phyloP scores from a whole-genome alignment of 2,888 invertebrate genomes.

The Diarsia dahlii region DNA sequence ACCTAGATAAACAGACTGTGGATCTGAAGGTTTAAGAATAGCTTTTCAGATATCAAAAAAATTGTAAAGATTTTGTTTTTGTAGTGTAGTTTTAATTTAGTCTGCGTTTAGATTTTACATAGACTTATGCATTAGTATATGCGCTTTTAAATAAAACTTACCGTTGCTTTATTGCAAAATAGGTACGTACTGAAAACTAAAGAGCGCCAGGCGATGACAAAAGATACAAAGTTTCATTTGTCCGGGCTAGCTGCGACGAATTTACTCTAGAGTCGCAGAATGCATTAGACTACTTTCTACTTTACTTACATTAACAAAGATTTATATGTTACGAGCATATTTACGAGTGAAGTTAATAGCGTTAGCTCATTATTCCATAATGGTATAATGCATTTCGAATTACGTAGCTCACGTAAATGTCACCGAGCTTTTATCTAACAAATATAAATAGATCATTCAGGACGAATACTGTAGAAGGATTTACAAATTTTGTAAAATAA shows the following conservation, averaged over 20 bases:
- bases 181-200: background rate
- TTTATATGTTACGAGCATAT: constrained; percentile 4
- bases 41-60: background rate
- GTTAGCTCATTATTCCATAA: background rate
- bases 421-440: background rate
- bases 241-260: constrained; percentile 33
- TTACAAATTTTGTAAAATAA: too few relatives aligned
- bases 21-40: too few relatives aligned
- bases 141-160: background rate
- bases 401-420: background rate
- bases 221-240: constrained; percentile 1
- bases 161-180: background rate
- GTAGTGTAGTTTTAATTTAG: background rate
- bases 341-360: constrained; percentile 1
- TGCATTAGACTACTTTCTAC: constrained; percentile 22
- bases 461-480: too few relatives aligned
- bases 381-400: constrained; percentile 4
- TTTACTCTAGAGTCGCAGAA: constrained; percentile 1
- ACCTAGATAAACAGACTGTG: background rate
- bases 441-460: too few relatives aligned
- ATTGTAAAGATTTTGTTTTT: background rate
- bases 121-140: background rate
- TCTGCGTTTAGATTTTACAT: too few relatives aligned
- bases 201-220: background rate
- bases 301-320: constrained; percentile 13